Evolutionary conservation across 1,140 invertebrate genomes (phyloP).

Genomic region (Drosophila suzukii): DNA sequence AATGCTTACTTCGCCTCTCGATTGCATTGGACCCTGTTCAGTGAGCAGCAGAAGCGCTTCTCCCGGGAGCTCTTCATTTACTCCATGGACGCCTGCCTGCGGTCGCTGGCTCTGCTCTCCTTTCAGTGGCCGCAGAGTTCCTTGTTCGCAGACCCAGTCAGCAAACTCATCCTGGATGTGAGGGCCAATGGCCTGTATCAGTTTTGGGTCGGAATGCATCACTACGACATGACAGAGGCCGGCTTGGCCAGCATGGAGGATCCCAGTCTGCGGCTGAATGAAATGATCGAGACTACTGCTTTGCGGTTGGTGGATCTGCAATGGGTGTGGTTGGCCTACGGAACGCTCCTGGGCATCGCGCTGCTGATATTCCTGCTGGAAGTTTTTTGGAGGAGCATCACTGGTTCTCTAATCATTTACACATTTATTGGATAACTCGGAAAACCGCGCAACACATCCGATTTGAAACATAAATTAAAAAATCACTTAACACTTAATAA

Average conservation of each 20-base stretch:
- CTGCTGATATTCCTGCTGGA: slow-evolving; percentile 18
- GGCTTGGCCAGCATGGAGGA: slow-evolving; percentile 46
- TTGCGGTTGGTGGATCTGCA: slow-evolving; percentile 28
- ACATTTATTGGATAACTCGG: slow-evolving; percentile 17
- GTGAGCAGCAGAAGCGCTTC: slow-evolving; percentile 64
- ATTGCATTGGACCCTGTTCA: slow-evolving; percentile 57
- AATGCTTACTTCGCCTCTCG: slow-evolving; percentile 58
- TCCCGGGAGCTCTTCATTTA: slow-evolving; percentile 54
- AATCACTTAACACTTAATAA: slow-evolving; percentile 15
- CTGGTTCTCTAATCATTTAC: not conserved
- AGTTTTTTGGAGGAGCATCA: slow-evolving; percentile 2
- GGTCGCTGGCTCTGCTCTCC: slow-evolving; percentile 35
- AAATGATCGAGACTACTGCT: not conserved
- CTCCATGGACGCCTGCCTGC: slow-evolving; percentile 58
- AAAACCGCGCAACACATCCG: slow-evolving; percentile 3
- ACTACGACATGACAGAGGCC: slow-evolving; percentile 62
- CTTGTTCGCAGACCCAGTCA: slow-evolving; percentile 52
- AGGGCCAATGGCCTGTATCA: slow-evolving; percentile 58
- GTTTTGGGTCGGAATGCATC: slow-evolving; percentile 60
- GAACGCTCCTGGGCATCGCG: slow-evolving; percentile 4
- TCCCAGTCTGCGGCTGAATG: slow-evolving; percentile 17
- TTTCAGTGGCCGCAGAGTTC: slow-evolving; percentile 48
- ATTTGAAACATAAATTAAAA: slow-evolving; percentile 2
- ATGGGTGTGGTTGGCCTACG: slow-evolving; percentile 47
- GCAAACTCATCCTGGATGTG: slow-evolving; percentile 45